phyloP scores from a whole-genome alignment of 2,888 invertebrate genomes.

The Lasioglossum pauxillum region DNA sequence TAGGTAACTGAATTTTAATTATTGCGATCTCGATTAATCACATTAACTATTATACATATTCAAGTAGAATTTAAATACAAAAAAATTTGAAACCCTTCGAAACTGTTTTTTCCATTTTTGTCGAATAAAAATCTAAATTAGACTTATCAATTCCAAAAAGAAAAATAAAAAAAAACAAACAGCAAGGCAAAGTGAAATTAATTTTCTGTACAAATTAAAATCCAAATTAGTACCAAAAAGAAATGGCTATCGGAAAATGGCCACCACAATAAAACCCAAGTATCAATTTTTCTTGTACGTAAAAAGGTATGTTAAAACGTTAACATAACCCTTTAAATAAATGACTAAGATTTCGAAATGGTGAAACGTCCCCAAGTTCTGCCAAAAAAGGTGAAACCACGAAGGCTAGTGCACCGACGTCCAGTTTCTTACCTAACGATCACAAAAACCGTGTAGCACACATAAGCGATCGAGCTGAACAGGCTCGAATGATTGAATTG shows the following conservation, averaged over 20 bases:
- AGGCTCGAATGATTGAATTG: background rate
- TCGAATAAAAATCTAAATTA: background rate
- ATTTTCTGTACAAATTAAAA: too few relatives aligned
- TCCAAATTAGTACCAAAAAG: too few relatives aligned
- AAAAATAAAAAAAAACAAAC: too few relatives aligned
- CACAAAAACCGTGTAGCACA: background rate
- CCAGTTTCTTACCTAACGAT: constrained; percentile 2
- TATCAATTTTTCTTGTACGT: too few relatives aligned
- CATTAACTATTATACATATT: too few relatives aligned
- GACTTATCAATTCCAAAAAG: too few relatives aligned
- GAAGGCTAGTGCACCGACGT: constrained; percentile 8
- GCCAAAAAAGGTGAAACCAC: background rate
- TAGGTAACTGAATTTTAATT: background rate
- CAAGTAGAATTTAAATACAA: background rate
- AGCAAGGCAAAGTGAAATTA: background rate
- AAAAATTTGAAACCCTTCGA: background rate
- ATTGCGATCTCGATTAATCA: too few relatives aligned
- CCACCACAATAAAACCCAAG: too few relatives aligned
- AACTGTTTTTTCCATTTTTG: background rate
- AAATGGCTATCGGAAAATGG: background rate
- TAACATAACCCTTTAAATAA: background rate
- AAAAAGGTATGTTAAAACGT: too few relatives aligned
- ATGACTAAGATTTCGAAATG: background rate
- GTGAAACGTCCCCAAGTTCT: background rate
- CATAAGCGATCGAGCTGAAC: background rate